phyloP scores from a whole-genome alignment of 2,797 vertebrate species.

The Cossypha niveicapilla region DNA sequence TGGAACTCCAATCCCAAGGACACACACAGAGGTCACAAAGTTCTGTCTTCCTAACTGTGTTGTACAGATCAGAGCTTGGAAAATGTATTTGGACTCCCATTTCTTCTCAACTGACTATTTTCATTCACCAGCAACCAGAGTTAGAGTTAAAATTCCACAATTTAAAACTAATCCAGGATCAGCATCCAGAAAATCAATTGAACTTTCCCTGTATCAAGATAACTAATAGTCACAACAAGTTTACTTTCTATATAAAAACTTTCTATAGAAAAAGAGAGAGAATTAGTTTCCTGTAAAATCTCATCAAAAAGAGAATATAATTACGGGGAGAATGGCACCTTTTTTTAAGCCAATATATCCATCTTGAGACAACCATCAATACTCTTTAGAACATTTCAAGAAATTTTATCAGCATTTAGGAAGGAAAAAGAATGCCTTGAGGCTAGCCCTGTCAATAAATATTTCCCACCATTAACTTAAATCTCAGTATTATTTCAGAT shows the following conservation, averaged over 20 bases:
- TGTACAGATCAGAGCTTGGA: neutral
- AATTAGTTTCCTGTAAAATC: neutral
- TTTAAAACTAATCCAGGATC: neutral
- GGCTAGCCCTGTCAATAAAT: slow-evolving; percentile 15
- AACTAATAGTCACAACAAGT: neutral
- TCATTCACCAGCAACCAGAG: neutral
- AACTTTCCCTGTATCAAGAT: neutral
- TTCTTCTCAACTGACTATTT: neutral
- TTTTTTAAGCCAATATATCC: neutral
- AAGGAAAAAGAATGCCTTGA: slow-evolving; percentile 1
- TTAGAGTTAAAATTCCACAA: neutral
- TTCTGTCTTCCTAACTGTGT: neutral
- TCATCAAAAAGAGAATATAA: neutral
- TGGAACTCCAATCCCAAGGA: neutral
- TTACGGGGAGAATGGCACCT: neutral
- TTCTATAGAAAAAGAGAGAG: neutral
- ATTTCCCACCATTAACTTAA: slow-evolving; percentile 23
- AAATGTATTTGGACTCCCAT: neutral
- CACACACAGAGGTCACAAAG: neutral
- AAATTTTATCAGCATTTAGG: slow-evolving; percentile 16
- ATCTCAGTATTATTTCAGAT: slow-evolving; percentile 16
- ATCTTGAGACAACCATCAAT: neutral
- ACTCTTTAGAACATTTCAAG: neutral
- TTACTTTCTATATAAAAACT: neutral
- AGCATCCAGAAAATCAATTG: neutral